Percentiles rank a stretch among this genome's conserved stretches.
Conservation (phyloP, 1,140 invertebrate species). For the Cotesia glomerata region DNA sequence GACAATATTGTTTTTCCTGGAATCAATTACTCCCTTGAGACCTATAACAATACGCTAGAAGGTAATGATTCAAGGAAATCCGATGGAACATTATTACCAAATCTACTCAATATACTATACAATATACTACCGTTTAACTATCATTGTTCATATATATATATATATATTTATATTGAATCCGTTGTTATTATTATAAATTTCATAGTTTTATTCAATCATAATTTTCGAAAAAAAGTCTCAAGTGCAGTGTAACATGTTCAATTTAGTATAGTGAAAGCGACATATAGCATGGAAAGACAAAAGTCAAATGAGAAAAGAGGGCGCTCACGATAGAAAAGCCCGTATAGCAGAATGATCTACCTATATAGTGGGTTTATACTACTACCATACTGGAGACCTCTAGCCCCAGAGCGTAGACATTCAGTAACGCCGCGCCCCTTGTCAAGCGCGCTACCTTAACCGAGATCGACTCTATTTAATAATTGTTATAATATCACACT, state of each 20-base stretch:
- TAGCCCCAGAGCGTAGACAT: background rate
- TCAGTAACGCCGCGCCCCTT: conserved; percentile 22
- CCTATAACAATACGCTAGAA: background rate
- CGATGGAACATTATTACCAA: background rate
- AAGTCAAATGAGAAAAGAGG: background rate
- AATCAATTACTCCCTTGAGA: conserved; percentile 12
- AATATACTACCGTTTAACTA: background rate
- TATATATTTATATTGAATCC: background rate
- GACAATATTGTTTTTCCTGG: background rate
- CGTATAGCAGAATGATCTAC: background rate
- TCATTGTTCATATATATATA: background rate
- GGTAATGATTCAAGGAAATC: conserved; percentile 15
- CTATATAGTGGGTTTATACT: too few relatives aligned
- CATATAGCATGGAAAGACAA: background rate
- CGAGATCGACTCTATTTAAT: background rate
- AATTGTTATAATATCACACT: background rate
- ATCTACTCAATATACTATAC: background rate
- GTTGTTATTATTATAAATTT: too few relatives aligned
- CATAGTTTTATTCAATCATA: too few relatives aligned
- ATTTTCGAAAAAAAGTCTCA: too few relatives aligned
- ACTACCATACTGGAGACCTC: background rate
- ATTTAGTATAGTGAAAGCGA: background rate
- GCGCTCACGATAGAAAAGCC: background rate
- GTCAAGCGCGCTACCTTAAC: conserved; percentile 10
- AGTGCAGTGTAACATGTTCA: background rate